Conservation (phyloP, 2,888 invertebrate genomes). For the Apotomis capreana region DNA sequence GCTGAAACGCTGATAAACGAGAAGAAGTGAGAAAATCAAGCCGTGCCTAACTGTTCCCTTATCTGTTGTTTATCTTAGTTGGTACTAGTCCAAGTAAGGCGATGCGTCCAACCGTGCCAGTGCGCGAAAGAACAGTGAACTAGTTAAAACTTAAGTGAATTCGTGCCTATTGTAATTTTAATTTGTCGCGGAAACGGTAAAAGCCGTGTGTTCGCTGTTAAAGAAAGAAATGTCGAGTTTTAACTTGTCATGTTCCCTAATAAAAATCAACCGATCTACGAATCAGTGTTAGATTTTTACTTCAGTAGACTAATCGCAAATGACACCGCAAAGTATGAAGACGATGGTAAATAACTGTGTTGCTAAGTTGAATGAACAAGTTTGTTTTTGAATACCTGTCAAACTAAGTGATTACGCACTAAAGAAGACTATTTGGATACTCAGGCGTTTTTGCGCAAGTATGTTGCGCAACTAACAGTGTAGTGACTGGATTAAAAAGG, state of each 20-base stretch:
- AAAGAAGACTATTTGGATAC: constrained; percentile 8
- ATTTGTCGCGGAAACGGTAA: constrained; percentile 6
- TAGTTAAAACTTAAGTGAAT: constrained; percentile 13
- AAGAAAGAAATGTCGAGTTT: constrained; percentile 4
- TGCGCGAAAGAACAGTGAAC: constrained; percentile 5
- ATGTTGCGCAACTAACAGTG: constrained; percentile 24
- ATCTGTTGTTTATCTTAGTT: constrained; percentile 41
- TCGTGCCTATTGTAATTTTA: constrained; percentile 9
- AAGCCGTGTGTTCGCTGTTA: neutral
- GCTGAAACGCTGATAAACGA: constrained; percentile 29
- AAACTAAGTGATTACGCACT: constrained; percentile 1
- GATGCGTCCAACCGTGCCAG: constrained; percentile 21
- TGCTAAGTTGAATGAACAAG: neutral
- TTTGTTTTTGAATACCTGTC: neutral
- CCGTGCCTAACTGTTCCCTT: constrained; percentile 31
- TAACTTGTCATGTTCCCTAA: constrained; percentile 7
- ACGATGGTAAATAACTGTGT: constrained; percentile 28
- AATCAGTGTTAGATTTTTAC: constrained; percentile 35
- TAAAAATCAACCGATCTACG: constrained; percentile 18
- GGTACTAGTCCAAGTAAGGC: constrained; percentile 30
- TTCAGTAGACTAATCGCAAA: constrained; percentile 23
- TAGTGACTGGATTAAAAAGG: constrained; percentile 33
- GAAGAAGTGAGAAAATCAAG: constrained; percentile 21
- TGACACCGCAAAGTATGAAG: constrained; percentile 30
- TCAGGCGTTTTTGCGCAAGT: constrained; percentile 20